These are phyloP conservation scores for Arnoldichthys spilopterus DNA, from an alignment of 2,797 vertebrate species.

Conservation along the genomic window DNA sequence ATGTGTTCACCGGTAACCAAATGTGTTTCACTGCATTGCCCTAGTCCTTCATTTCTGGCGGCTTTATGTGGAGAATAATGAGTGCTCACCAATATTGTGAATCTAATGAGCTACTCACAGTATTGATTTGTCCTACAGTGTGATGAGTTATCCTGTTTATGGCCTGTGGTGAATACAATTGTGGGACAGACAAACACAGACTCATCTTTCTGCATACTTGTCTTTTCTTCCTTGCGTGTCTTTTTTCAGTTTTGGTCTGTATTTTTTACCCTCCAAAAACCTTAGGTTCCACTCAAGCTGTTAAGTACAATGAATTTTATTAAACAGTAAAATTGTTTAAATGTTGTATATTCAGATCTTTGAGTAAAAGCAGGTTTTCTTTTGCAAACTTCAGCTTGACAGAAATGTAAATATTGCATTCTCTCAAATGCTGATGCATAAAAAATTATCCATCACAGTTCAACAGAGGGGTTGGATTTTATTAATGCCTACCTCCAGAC, in stretches of 20 bases:
- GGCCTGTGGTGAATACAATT: not conserved
- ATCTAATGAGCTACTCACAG: not conserved
- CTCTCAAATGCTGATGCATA: no score
- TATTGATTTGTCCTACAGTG: not conserved
- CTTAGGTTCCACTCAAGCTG: no score
- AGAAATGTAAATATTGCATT: no score
- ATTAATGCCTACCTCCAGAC: no score
- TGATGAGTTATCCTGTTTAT: not conserved
- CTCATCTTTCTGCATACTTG: not conserved
- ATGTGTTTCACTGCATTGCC: not conserved
- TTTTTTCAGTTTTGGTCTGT: not conserved
- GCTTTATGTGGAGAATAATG: constrained; percentile 1
- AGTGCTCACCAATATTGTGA: not conserved
- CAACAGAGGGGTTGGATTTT: no score
- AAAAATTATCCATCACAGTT: no score
- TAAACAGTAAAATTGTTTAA: no score
- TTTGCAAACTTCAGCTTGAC: not conserved
- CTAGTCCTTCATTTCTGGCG: not conserved
- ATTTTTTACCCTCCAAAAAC: no score
- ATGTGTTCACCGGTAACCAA: not conserved
- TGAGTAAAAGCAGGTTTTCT: no score
- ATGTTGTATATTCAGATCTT: no score
- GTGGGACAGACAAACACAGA: not conserved
- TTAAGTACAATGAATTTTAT: not conserved
- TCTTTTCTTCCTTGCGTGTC: not conserved